phyloP scores from a whole-genome alignment of 2,113 vertebrate species.

The Pterocles gutturalis region DNA sequence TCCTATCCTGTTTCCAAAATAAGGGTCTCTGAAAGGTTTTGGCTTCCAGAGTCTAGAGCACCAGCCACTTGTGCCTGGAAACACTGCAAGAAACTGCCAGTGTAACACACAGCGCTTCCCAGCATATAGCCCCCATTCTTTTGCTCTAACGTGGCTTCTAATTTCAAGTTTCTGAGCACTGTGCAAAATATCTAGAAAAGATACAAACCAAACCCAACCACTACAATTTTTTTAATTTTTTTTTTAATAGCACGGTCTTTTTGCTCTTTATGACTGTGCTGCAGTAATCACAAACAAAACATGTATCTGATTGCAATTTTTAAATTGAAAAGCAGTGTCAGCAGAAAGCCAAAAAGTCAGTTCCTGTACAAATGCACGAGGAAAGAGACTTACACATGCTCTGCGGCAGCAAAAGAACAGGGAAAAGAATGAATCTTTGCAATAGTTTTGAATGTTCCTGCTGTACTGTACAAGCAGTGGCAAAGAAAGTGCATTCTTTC shows the following conservation, averaged over 20 bases:
- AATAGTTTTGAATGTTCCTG: background rate
- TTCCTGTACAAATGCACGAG: rapidly evolving
- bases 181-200: background rate
- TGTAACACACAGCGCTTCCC: background rate
- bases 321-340: background rate
- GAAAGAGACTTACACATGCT: background rate
- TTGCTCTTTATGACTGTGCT: background rate
- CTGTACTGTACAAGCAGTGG: conserved; percentile 14
- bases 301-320: background rate
- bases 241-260: background rate
- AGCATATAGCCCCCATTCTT: rapidly evolving
- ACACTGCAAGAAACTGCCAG: background rate
- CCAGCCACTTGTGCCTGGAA: background rate
- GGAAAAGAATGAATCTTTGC: conserved; percentile 23
- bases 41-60: background rate
- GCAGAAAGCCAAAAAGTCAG: background rate
- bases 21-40: background rate
- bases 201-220: background rate
- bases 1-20: background rate
- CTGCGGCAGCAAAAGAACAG: background rate
- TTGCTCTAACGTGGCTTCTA: rapidly evolving
- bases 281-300: background rate
- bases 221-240: background rate
- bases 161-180: background rate
- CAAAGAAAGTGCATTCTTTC: conserved; percentile 27